phyloP scores from a whole-genome alignment of 2,113 vertebrate species.

The Shinisaurus crocodilurus region DNA sequence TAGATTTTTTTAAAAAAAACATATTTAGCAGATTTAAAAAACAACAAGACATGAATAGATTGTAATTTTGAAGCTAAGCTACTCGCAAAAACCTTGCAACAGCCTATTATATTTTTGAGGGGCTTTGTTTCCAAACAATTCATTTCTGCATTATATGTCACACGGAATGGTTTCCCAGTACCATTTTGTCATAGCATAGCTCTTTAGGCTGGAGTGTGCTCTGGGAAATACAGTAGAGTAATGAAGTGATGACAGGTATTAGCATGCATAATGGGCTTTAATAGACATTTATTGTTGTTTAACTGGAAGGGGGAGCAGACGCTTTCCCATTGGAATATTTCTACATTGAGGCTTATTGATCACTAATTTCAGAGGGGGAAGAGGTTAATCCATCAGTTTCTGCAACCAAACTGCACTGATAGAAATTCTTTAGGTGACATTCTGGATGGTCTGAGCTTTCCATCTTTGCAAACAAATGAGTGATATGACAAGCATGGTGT shows the following conservation, averaged over 20 bases:
- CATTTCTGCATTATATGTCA: slow-evolving; percentile 48
- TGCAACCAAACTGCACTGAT: slow-evolving; percentile 82
- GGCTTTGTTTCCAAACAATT: slow-evolving; percentile 59
- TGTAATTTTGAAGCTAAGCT: not conserved
- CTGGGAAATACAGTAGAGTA: slow-evolving; percentile 67
- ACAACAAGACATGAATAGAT: not conserved
- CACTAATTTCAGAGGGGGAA: slow-evolving; percentile 85
- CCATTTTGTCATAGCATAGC: not conserved
- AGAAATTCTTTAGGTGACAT: slow-evolving; percentile 90
- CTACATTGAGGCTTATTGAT: slow-evolving; percentile 87
- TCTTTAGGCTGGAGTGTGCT: slow-evolving; percentile 24
- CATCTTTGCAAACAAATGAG: slow-evolving; percentile 93
- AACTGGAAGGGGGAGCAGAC: slow-evolving; percentile 71
- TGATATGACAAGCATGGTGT: slow-evolving; percentile 95
- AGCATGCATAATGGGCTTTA: slow-evolving; percentile 81
- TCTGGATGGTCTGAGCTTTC: slow-evolving; percentile 86
- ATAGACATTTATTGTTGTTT: slow-evolving; percentile 81
- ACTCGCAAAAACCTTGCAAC: not conserved
- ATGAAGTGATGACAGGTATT: slow-evolving; percentile 84
- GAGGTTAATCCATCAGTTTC: slow-evolving; percentile 93
- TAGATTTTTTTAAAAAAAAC: not conserved
- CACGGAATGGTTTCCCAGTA: slow-evolving; percentile 46
- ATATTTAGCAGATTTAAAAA: not conserved
- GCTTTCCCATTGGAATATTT: slow-evolving; percentile 81
- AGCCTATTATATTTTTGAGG: slow-evolving; percentile 43